Evolutionary conservation across 2,888 invertebrate genomes (phyloP).

Genomic region (Cecidostiba fungosa): DNA sequence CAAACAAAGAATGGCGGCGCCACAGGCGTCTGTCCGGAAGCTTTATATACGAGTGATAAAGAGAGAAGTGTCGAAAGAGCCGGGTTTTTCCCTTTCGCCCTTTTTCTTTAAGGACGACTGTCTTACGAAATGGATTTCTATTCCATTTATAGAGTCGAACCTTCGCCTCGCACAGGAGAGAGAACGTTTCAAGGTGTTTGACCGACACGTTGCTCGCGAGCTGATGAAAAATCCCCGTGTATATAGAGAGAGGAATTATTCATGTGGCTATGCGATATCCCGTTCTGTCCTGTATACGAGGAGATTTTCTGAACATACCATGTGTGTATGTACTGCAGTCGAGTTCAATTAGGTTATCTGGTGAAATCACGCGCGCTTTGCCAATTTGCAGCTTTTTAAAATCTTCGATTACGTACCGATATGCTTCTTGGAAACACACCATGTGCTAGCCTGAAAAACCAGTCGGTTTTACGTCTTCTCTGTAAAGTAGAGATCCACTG

Average conservation of each 20-base stretch:
- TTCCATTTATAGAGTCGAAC: conserved; percentile 21
- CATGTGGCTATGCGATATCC: conserved; percentile 51
- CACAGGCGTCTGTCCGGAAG: background rate
- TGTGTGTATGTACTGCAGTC: background rate
- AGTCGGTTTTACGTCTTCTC: background rate
- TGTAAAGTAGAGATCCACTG: background rate
- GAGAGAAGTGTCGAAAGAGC: background rate
- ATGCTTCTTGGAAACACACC: background rate
- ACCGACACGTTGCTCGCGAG: background rate
- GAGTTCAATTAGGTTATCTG: background rate
- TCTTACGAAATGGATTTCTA: background rate
- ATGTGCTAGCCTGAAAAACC: background rate
- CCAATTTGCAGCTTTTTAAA: background rate
- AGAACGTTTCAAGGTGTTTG: conserved; percentile 5
- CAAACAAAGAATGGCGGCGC: background rate
- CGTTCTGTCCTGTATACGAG: conserved; percentile 33
- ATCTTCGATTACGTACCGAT: conserved; percentile 2
- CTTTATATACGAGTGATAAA: background rate
- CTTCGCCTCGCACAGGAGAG: background rate
- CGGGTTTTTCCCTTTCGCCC: background rate
- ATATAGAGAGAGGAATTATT: conserved; percentile 48
- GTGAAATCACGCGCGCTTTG: background rate
- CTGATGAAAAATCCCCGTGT: conserved; percentile 27
- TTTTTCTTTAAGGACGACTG: background rate
- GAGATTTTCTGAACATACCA: background rate